These are phyloP conservation scores for Paramormyrops hopkinsi DNA, from an alignment of 2,797 vertebrate genomes.

Conservation along the genomic window DNA sequence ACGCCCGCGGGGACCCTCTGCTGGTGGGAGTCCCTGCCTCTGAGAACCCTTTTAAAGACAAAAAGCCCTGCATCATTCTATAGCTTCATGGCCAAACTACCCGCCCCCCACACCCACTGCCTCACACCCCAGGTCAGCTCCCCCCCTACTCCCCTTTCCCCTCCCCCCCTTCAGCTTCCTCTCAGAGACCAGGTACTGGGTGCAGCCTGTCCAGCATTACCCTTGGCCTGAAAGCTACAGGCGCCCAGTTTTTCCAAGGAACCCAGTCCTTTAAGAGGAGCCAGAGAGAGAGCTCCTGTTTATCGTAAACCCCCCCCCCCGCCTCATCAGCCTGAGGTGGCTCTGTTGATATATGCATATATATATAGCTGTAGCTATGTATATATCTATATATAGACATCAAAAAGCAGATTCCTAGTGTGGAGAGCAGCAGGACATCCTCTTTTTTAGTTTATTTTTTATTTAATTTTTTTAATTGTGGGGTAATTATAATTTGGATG, in stretches of 20 bases:
- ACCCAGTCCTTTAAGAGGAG: conserved; percentile 14
- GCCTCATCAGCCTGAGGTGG: neutral
- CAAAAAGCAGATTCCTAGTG: neutral
- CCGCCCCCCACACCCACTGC: conserved; percentile 2
- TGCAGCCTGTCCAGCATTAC: conserved; percentile 13
- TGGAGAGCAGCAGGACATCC: neutral
- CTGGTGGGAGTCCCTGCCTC: conserved; percentile 69
- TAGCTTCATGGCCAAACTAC: conserved; percentile 41
- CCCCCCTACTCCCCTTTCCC: conserved; percentile 24
- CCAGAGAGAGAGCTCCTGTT: neutral
- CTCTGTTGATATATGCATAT: neutral
- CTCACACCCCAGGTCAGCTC: neutral
- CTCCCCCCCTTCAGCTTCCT: neutral
- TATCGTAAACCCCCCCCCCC: neutral
- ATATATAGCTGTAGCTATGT: conserved; percentile 18
- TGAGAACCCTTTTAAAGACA: conserved; percentile 75
- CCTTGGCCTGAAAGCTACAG: conserved; percentile 9
- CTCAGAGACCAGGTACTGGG: conserved; percentile 1
- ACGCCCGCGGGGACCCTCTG: conserved; percentile 63
- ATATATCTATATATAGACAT: conserved; percentile 1
- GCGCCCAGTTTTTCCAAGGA: conserved; percentile 11
- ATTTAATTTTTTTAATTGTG: neutral
- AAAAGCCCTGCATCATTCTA: conserved; percentile 70
- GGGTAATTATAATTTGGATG: neutral
- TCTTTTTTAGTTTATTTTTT: neutral